These are phyloP conservation scores for Pyrrhia umbra DNA, from an alignment of 2,888 invertebrate species.

Conservation along the genomic window DNA sequence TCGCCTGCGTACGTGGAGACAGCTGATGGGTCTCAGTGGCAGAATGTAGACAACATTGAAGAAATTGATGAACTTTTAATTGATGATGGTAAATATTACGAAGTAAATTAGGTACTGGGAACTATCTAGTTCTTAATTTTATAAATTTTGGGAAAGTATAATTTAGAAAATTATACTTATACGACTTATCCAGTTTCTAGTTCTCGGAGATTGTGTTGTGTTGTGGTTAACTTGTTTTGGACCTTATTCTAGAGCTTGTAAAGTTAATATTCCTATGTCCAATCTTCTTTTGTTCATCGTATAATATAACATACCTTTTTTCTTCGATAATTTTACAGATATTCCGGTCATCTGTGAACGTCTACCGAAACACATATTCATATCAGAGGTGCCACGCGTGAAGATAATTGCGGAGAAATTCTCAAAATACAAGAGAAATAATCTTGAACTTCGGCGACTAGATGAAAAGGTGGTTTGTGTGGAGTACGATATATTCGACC, in stretches of 20 bases:
- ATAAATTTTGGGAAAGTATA: too few species aligned
- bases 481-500: constrained; percentile 80
- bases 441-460: constrained; percentile 78
- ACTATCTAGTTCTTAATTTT: too few species aligned
- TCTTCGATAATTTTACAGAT: constrained; percentile 9
- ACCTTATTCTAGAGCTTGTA: too few species aligned
- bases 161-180: too few species aligned
- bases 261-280: too few species aligned
- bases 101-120: too few species aligned
- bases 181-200: too few species aligned
- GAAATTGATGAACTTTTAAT: constrained; percentile 66
- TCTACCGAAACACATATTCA: constrained; percentile 67
- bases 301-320: neutral
- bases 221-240: too few species aligned
- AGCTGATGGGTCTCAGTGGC: constrained; percentile 69
- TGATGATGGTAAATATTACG: constrained; percentile 22
- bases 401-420: constrained; percentile 83
- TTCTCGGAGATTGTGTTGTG: too few species aligned
- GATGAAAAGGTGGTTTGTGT: constrained; percentile 84
- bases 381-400: constrained; percentile 76
- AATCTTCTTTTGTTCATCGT: too few species aligned
- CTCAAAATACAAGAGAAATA: constrained; percentile 74
- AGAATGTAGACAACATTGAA: constrained; percentile 69
- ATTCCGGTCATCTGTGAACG: constrained; percentile 8
- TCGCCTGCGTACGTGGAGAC: constrained; percentile 43